Evolutionary conservation across 2,888 invertebrate species (phyloP).

Genomic region (Sympetrum striolatum): DNA sequence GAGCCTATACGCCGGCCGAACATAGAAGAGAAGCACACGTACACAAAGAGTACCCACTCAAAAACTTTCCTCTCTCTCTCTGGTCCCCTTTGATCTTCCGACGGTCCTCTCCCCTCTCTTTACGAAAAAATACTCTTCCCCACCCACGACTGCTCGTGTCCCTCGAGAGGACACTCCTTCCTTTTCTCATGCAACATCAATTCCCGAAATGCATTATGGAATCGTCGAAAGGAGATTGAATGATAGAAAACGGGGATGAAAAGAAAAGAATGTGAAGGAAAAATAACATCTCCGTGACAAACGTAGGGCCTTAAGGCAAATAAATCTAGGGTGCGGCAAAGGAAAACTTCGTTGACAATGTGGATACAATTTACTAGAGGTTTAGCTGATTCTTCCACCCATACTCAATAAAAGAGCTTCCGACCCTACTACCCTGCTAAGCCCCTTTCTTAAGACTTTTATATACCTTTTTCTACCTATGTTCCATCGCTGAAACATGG

Average conservation of each 20-base stretch:
- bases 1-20: neutral
- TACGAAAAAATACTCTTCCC: neutral
- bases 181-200: neutral
- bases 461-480: too few species aligned
- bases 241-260: neutral
- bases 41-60: neutral
- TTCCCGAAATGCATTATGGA: neutral
- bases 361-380: too few species aligned
- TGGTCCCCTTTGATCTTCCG: conserved; percentile 7
- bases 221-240: neutral
- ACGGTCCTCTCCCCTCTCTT: neutral
- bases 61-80: neutral
- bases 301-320: too few species aligned
- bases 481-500: too few species aligned
- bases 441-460: too few species aligned
- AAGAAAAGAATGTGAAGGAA: too few species aligned
- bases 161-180: neutral
- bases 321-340: too few species aligned
- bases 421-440: too few species aligned
- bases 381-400: too few species aligned
- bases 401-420: too few species aligned
- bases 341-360: too few species aligned
- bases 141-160: neutral
- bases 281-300: too few species aligned
- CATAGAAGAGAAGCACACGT: neutral